Conservation (phyloP, 2,888 invertebrate species). For the Spisula subtruncata region DNA sequence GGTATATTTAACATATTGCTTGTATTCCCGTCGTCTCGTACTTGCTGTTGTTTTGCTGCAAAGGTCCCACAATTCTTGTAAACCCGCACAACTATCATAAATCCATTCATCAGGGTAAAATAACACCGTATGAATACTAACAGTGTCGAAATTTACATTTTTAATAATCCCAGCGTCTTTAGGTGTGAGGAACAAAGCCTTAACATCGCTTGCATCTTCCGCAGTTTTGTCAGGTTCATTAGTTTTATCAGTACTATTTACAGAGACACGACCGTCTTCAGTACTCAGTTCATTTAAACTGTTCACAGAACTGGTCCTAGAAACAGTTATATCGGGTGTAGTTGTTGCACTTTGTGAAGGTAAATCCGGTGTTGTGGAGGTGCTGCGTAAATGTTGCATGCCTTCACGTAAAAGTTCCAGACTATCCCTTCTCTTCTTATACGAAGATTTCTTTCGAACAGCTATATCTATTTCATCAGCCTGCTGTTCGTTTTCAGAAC, state of each 20-base stretch:
- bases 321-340: neutral
- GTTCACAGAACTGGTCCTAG: neutral
- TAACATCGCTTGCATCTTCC: neutral
- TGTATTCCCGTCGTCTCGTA: slow-evolving; percentile 50
- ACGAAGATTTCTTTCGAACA: neutral
- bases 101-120: slow-evolving; percentile 66
- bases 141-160: slow-evolving; percentile 31
- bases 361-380: neutral
- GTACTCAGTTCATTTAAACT: neutral
- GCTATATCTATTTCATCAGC: neutral
- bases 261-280: neutral
- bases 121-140: slow-evolving; percentile 55
- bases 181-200: neutral
- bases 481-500: neutral
- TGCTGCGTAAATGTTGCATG: neutral
- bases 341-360: neutral
- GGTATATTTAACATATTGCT: slow-evolving; percentile 41
- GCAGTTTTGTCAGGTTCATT: neutral
- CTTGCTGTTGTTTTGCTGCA: slow-evolving; percentile 39
- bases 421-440: neutral
- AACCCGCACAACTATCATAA: slow-evolving; percentile 36
- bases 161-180: slow-evolving; percentile 1
- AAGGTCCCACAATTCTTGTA: slow-evolving; percentile 56
- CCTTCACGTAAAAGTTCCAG: neutral
- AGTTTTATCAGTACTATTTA: neutral